Conservation (phyloP, 2,113 vertebrate species). For the Nycticryphes semicollaris region DNA sequence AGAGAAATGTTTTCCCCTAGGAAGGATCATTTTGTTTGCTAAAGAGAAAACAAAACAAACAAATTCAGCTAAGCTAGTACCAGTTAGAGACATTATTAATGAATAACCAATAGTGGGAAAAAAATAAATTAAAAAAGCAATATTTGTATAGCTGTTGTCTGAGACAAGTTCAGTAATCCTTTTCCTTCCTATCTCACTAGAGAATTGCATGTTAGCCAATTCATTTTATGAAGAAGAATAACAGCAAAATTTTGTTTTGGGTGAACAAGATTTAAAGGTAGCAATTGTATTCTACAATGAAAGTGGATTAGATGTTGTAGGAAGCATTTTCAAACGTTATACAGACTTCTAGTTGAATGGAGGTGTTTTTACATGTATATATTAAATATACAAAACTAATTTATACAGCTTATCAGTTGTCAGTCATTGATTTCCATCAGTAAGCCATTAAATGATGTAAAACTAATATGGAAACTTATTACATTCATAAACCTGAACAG, state of each 20-base stretch:
- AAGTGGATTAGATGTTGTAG: neutral
- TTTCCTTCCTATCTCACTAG: neutral
- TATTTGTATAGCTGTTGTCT: neutral
- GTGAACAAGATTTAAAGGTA: neutral
- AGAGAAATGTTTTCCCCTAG: neutral
- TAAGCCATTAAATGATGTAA: neutral
- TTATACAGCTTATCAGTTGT: neutral
- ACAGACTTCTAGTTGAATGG: neutral
- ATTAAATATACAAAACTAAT: neutral
- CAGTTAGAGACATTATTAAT: neutral
- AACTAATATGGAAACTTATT: neutral
- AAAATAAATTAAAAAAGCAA: neutral
- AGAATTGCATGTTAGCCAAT: neutral
- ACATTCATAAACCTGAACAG: neutral
- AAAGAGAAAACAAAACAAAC: neutral
- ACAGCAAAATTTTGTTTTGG: neutral
- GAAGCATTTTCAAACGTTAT: neutral
- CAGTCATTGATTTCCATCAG: neutral
- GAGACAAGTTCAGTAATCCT: neutral
- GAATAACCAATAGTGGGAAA: neutral
- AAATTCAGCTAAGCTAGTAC: neutral
- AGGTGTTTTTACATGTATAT: neutral
- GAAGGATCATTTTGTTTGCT: neutral
- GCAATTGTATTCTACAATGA: neutral
- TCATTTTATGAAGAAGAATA: neutral